phyloP scores from a whole-genome alignment of 2,888 invertebrate species.

The Carterocephalus palaemon region DNA sequence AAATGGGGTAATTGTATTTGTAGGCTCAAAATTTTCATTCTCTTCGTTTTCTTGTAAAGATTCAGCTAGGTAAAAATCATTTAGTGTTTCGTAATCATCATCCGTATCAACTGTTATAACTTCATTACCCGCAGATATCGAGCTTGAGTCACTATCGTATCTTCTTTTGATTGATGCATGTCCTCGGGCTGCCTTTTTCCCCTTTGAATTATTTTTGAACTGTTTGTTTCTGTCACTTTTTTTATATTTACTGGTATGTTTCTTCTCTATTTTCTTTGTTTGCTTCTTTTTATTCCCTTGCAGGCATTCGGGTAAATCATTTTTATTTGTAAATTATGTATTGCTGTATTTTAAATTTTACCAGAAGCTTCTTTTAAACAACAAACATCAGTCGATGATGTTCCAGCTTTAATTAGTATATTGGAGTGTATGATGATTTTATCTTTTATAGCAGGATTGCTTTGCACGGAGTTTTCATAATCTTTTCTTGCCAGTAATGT shows the following conservation, averaged over 20 bases:
- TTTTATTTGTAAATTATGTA: background rate
- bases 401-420: background rate
- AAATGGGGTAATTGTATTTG: constrained; percentile 6
- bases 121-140: background rate
- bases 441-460: background rate
- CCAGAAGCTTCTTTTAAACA: background rate
- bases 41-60: constrained; percentile 20
- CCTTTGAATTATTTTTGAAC: background rate
- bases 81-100: background rate
- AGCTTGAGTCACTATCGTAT: background rate
- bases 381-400: background rate
- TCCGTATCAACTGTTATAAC: background rate
- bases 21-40: constrained; percentile 19
- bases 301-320: background rate
- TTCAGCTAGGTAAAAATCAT: background rate
- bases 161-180: background rate
- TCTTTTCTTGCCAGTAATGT: background rate
- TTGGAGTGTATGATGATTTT: background rate
- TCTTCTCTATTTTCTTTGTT: too few species aligned
- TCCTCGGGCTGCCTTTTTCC: background rate
- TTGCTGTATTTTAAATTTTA: background rate
- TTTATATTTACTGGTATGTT: too few species aligned
- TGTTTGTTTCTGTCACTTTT: background rate
- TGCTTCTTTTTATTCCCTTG: too few species aligned
- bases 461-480: background rate